Evolutionary conservation across 2,797 vertebrate species (phyloP).

Genomic region (Falco peregrinus): DNA sequence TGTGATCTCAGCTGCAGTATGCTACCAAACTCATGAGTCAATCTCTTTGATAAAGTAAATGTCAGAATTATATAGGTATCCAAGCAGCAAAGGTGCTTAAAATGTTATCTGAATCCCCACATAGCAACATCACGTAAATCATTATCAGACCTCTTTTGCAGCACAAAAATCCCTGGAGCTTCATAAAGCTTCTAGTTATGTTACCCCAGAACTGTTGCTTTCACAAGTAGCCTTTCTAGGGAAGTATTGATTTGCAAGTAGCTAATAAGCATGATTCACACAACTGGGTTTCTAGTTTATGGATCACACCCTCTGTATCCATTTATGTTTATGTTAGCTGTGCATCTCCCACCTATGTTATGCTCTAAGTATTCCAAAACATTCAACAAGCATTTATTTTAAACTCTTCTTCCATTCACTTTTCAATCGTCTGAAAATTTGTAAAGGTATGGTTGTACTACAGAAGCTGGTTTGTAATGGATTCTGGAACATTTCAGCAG

Average conservation of each 20-base stretch:
- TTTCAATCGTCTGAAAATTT: not conserved
- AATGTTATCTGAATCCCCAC: not conserved
- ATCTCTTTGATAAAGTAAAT: not conserved
- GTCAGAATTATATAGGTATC: not conserved
- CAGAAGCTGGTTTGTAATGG: not conserved
- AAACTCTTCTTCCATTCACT: not conserved
- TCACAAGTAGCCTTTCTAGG: not conserved
- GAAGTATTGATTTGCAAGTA: not conserved
- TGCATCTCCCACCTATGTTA: not conserved
- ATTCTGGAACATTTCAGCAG: not conserved
- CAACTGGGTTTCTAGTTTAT: not conserved
- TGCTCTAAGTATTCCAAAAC: not conserved
- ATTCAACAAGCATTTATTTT: not conserved
- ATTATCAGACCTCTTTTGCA: not conserved
- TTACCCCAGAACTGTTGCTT: not conserved
- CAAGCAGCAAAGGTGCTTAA: not conserved
- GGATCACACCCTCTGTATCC: not conserved
- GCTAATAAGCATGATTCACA: not conserved
- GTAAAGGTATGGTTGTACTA: not conserved
- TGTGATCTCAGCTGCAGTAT: not conserved
- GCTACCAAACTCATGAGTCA: not conserved
- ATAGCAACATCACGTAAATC: not conserved
- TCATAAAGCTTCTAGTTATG: not conserved
- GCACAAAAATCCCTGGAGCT: not conserved
- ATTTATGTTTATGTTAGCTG: not conserved